A percentile compares a stretch with the other conserved stretches of the same genome.
Evolutionary conservation across 2,797 vertebrate genomes (phyloP).

Genomic region (Chrosomus eos): DNA sequence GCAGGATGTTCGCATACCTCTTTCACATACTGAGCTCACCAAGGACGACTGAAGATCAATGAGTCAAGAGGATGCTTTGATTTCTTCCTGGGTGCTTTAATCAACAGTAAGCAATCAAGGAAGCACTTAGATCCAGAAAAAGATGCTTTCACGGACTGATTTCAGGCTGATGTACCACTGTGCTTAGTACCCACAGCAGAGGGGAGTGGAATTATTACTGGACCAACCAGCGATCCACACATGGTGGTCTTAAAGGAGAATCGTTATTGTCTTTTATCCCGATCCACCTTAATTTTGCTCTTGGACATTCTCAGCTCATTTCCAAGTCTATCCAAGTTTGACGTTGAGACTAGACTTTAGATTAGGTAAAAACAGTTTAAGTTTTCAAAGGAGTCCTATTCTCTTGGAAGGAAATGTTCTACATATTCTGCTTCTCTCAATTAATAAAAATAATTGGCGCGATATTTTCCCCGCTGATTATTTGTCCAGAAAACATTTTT

Average conservation of each 20-base stretch:
- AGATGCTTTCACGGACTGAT: constrained; percentile 29
- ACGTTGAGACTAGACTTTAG: background rate
- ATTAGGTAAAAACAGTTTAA: background rate
- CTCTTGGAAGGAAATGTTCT: background rate
- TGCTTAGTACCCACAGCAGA: constrained; percentile 60
- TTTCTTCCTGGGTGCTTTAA: constrained; percentile 54
- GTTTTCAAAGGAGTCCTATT: background rate
- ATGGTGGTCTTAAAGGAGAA: background rate
- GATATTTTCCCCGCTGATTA: no score
- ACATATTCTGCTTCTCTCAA: background rate
- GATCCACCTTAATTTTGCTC: background rate
- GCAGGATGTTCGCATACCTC: constrained; percentile 17
- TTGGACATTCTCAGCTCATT: background rate
- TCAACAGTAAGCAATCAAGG: constrained; percentile 51
- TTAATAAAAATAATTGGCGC: no score
- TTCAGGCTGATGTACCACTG: constrained; percentile 42
- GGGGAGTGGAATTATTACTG: constrained; percentile 52
- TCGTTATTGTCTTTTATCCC: background rate
- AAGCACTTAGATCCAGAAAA: constrained; percentile 32
- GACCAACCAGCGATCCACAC: background rate
- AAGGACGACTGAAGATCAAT: constrained; percentile 50
- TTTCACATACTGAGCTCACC: constrained; percentile 28
- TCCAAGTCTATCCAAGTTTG: background rate
- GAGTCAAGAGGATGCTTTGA: constrained; percentile 51
- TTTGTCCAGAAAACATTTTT: no score